Evolutionary conservation across 2,113 vertebrate genomes (phyloP), one percentile per base, ranked within the genome.

Genomic region (Bombycilla garrulus): DNA sequence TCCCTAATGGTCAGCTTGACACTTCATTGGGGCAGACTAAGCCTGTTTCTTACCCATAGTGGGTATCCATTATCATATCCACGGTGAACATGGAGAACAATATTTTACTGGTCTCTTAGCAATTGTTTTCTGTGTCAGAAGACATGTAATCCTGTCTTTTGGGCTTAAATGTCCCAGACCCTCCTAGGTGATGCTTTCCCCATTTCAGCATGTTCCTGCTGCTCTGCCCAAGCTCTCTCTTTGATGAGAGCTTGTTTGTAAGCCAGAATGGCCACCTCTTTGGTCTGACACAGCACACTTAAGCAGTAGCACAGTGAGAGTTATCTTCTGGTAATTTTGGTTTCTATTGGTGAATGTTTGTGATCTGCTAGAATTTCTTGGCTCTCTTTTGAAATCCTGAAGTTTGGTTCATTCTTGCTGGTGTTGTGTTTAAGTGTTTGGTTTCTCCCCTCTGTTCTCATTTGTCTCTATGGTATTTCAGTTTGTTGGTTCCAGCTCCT

Each of bases 241-340:
- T 48, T n/a, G 16, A 33, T 31, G 29, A 24, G 11, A 40, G 14
- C 9, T 78, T 45, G 13, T 64, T 64, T 81, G 56, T 44, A 60
- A 69, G 20, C 9, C 61, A 36, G 22, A n/a, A 12, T 51, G 0
- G 0, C 36, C 36, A 9, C 23, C 9, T 58, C 48, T 71, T 40
- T 31, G 12, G 4, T 81, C 70, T 90, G 35, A 26, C 60, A 2
- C 1, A 23, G 6, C 36, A 45, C 12, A 18, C 16, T 33, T 64
- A 25, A 70, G 26, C 44, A 70, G 26, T 31, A 15, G 17, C 13
- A 28, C 36, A 45, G 0, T 29, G 42, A 70, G 28, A 40, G 35
- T 81, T 71, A 64, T 1, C 12, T 71, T 78, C 48, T 67, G 71
- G 17, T 50, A 67, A 31, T 47, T 42, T 12, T 44, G 26, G 13